Base-by-base conservation (phyloP, 2,888 invertebrate species). In the Vannuccia rotundouncinata region DNA sequence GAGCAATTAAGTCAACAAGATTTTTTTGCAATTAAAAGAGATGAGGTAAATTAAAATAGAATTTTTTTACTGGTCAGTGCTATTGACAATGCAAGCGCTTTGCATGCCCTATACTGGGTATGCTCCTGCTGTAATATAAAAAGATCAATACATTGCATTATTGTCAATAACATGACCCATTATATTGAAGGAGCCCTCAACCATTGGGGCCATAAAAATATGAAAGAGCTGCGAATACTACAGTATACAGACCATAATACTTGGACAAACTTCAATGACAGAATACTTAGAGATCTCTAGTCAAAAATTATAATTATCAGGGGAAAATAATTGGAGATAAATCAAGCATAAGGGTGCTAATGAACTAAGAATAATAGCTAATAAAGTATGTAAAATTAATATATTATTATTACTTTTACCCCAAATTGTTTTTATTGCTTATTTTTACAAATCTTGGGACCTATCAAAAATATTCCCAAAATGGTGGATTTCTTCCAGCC, bases 181-280 rank as follows among this genome's bases (percentile, higher is more conserved):
- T 66, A 66, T 27, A 66, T 66, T 66, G 66, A 66, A 66, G 66
- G 66, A 66, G 66, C 66, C 66, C 66, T 66, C 66, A 66, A 66
- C 66, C 66, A 66, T 66, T n/a, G 66, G 66, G 66, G 25, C 66
- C 66, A 66, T 66, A 27, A 66, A 66, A 66, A 66, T 27, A 66
- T 27, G 66, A 66, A 66, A 66, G 66, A 22, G 66, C 66, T 66
- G 66, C 66, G 66, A 66, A 66, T 27, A 66, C 66, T 66, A 66
- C 66, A 66, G 66, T 27, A 66, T 27, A 66, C 66, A 66, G 66
- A 66, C 66, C 66, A 66, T 66, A 17, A 66, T 66, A 66, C 66
- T 66, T 27, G 66, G 66, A 27, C 22, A 66, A 66, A 66, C 66
- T 66, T 66, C 66, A 27, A 66, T 66, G 22, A 66, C 66, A 27